A percentile compares a stretch with the other conserved stretches of the same genome.
phyloP scores from a whole-genome alignment of 1,140 invertebrate species.

The Periplaneta americana region DNA sequence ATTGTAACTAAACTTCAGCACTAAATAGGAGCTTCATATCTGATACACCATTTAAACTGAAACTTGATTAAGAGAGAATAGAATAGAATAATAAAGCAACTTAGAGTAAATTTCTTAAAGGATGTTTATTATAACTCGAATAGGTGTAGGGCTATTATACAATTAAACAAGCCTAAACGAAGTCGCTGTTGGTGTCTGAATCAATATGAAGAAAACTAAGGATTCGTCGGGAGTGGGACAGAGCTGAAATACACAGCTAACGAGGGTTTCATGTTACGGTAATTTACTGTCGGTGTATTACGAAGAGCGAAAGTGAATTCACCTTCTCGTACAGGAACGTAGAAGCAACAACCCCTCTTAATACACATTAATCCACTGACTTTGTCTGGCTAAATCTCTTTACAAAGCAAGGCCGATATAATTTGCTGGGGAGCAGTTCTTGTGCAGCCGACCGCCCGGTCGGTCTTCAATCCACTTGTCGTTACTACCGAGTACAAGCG shows the following conservation, averaged over 20 bases:
- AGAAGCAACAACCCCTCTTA: background rate
- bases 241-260: background rate
- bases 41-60: too few species aligned
- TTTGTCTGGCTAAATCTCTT: background rate
- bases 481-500: background rate
- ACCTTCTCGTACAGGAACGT: background rate
- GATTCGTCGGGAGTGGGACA: background rate
- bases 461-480: background rate
- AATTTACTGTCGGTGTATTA: background rate
- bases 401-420: background rate
- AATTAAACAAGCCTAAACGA: too few species aligned
- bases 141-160: too few species aligned
- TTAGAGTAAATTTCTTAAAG: too few species aligned
- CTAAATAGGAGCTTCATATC: too few species aligned
- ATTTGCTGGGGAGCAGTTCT: background rate
- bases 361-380: background rate
- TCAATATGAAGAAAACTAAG: background rate
- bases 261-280: background rate
- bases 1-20: too few species aligned
- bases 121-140: too few species aligned
- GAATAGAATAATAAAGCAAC: too few species aligned
- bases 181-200: background rate
- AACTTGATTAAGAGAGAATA: too few species aligned
- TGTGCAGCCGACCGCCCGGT: background rate
- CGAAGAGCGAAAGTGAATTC: background rate